Percentiles rank a stretch among this genome's conserved stretches.
Evolutionary conservation across 2,797 vertebrate species (phyloP).

Genomic region (Anas acuta): DNA sequence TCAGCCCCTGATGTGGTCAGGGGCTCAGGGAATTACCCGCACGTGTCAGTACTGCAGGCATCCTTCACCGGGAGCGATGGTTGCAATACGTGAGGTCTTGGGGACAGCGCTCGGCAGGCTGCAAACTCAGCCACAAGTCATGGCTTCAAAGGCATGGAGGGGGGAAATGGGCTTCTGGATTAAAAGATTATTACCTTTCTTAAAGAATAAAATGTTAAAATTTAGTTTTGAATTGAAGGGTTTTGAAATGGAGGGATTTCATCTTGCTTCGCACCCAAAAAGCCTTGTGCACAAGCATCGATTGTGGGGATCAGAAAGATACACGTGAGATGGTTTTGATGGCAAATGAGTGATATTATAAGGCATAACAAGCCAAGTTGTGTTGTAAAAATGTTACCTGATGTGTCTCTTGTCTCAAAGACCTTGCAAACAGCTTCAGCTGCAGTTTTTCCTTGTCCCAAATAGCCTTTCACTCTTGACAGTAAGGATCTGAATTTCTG

Average conservation of each 20-base stretch:
- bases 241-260: neutral
- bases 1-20: too few relatives aligned
- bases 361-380: neutral
- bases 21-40: neutral
- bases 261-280: neutral
- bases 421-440: neutral
- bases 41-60: neutral
- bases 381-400: neutral
- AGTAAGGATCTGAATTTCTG: neutral
- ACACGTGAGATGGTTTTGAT: neutral
- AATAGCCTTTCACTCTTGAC: neutral
- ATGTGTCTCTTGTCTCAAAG: neutral
- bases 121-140: neutral
- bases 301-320: neutral
- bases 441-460: neutral
- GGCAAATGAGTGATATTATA: neutral
- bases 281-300: rapidly evolving
- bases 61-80: neutral
- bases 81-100: neutral
- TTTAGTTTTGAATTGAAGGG: neutral
- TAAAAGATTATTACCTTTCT: neutral
- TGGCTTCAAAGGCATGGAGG: neutral
- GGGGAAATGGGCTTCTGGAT: neutral
- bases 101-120: neutral
- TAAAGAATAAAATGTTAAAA: neutral